phyloP scores from a whole-genome alignment of 1,140 invertebrate genomes.

The Linepithema humile region DNA sequence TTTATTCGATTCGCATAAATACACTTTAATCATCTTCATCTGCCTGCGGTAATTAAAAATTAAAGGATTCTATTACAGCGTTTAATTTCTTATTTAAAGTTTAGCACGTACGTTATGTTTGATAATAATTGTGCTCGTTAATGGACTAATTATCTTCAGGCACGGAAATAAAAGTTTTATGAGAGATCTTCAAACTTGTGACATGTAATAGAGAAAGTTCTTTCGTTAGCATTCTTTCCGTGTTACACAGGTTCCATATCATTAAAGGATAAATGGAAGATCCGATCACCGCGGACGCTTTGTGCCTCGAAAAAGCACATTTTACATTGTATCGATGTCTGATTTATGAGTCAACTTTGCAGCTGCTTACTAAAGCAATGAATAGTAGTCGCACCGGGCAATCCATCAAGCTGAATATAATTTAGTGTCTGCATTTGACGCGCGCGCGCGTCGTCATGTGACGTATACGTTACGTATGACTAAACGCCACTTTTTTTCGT shows the following conservation, averaged over 20 bases:
- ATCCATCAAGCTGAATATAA: constrained; percentile 50
- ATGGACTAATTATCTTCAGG: not conserved
- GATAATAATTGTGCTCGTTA: not conserved
- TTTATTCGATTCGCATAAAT: not conserved
- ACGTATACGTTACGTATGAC: constrained; percentile 38
- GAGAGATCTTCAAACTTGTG: not conserved
- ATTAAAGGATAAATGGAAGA: not conserved
- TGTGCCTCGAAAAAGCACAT: not conserved
- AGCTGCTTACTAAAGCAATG: constrained; percentile 28
- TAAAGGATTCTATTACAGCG: not conserved
- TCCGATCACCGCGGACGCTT: not conserved
- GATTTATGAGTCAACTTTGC: constrained; percentile 20
- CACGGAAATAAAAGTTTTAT: not conserved
- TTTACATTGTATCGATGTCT: constrained; percentile 20
- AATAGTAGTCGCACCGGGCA: constrained; percentile 12
- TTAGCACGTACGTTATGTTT: not conserved
- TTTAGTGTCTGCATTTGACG: constrained; percentile 31
- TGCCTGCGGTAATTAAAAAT: not conserved
- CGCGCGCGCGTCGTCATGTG: too few species aligned
- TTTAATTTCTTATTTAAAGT: not conserved
- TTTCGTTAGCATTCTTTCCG: not conserved
- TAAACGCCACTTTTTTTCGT: constrained; percentile 20
- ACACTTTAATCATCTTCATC: not conserved
- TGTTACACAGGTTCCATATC: not conserved
- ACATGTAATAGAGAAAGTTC: not conserved